These are phyloP conservation scores for Lagopus leucura DNA, from an alignment of 2,113 vertebrate genomes.

Conservation along the genomic window DNA sequence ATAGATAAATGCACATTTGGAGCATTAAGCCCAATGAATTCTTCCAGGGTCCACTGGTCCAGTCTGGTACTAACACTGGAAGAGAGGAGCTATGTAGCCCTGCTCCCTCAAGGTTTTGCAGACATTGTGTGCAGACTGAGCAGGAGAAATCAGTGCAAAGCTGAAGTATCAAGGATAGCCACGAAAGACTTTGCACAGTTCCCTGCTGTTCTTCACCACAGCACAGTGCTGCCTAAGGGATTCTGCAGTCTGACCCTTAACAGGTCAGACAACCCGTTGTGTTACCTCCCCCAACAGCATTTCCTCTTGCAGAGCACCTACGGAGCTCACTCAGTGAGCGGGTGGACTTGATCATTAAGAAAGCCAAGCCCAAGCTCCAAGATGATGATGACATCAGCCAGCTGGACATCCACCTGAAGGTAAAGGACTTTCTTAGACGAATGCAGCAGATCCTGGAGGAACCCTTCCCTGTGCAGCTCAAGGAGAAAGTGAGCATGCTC, in stretches of 20 bases:
- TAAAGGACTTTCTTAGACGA: conserved; percentile 77
- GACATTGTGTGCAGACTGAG: background rate
- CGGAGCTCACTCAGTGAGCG: conserved; percentile 72
- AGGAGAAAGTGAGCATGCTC: conserved; percentile 81
- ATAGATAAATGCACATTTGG: accelerated
- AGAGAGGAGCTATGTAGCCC: background rate
- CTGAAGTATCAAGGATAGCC: background rate
- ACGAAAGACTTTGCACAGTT: background rate
- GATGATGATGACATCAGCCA: conserved; percentile 76
- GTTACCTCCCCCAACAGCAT: background rate
- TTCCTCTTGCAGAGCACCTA: conserved; percentile 75
- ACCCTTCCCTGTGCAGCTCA: conserved; percentile 79
- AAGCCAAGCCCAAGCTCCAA: conserved; percentile 74
- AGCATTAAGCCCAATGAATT: background rate
- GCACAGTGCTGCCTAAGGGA: background rate
- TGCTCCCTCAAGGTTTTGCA: background rate
- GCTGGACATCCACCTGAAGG: conserved; percentile 75
- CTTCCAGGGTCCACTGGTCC: background rate
- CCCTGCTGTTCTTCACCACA: background rate
- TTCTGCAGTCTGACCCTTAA: background rate
- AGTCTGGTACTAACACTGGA: background rate
- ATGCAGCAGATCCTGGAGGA: conserved; percentile 76
- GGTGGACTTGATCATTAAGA: conserved; percentile 72
- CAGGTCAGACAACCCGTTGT: background rate
- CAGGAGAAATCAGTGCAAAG: background rate